Evolutionary conservation across 1,140 invertebrate genomes (phyloP).

Genomic region (Pinna nobilis): DNA sequence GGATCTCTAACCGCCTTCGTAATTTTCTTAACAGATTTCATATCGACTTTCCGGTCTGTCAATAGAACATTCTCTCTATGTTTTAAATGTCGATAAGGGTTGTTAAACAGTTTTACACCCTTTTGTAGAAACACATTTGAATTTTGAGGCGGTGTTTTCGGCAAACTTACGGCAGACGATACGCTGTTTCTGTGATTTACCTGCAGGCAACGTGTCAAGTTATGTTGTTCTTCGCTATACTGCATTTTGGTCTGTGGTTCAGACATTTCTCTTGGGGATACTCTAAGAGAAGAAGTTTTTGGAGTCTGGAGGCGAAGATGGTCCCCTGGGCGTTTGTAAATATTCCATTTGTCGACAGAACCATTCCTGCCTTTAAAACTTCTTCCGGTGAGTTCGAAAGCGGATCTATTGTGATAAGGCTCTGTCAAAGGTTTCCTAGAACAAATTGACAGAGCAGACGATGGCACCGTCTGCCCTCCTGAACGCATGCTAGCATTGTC

Average conservation of each 20-base stretch:
- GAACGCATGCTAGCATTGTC: constrained; percentile 24
- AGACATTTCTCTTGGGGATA: constrained; percentile 6
- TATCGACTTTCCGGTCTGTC: constrained; percentile 15
- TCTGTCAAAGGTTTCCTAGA: constrained; percentile 18
- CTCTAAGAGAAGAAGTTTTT: not conserved
- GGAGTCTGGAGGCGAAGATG: not conserved
- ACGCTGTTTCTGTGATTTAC: constrained; percentile 14
- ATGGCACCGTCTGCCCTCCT: not conserved
- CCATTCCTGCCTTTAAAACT: constrained; percentile 14
- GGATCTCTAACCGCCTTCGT: not conserved
- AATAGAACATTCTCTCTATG: constrained; percentile 23
- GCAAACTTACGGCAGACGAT: not conserved
- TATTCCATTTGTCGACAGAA: not conserved
- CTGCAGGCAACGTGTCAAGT: constrained; percentile 5
- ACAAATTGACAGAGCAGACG: constrained; percentile 5
- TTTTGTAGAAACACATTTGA: constrained; percentile 30
- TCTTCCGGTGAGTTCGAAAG: constrained; percentile 34
- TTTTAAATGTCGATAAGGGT: constrained; percentile 39
- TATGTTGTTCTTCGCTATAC: not conserved
- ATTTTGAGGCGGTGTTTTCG: not conserved
- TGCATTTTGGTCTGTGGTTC: not conserved
- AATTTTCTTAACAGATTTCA: constrained; percentile 31
- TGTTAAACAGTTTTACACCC: constrained; percentile 34
- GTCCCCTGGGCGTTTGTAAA: not conserved
- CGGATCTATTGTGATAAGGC: not conserved